phyloP scores from a whole-genome alignment of 2,797 vertebrate genomes.

The Silurus aristotelis region DNA sequence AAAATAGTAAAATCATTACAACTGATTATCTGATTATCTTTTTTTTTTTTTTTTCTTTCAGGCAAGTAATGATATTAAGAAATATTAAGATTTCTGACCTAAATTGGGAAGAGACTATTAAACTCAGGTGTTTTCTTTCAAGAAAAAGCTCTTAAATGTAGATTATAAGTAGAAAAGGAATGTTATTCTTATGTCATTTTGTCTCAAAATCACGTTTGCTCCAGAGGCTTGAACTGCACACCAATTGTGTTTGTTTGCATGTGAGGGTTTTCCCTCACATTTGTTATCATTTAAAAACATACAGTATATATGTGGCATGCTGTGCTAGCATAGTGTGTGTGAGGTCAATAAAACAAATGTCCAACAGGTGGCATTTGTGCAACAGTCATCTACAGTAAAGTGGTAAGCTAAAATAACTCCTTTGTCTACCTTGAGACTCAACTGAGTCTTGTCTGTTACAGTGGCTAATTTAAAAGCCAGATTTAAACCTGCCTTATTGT shows the following conservation, averaged over 20 bases:
- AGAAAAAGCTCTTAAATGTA: not conserved
- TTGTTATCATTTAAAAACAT: slow-evolving; percentile 59
- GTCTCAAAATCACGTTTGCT: not conserved
- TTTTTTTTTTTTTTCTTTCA: not conserved
- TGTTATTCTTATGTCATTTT: slow-evolving; percentile 5
- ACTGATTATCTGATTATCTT: not conserved
- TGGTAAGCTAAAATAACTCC: slow-evolving; percentile 65
- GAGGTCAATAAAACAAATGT: slow-evolving; percentile 45
- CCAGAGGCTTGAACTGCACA: not conserved
- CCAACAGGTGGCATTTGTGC: slow-evolving; percentile 69
- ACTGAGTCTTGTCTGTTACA: slow-evolving; percentile 57
- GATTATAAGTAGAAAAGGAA: slow-evolving; percentile 6
- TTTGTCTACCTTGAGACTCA: slow-evolving; percentile 65
- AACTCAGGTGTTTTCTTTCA: not conserved
- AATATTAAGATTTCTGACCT: slow-evolving; percentile 24
- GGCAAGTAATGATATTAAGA: slow-evolving; percentile 27
- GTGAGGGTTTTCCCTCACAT: slow-evolving; percentile 56
- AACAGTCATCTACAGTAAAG: slow-evolving; percentile 37
- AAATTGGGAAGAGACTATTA: slow-evolving; percentile 12
- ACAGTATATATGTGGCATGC: slow-evolving; percentile 54
- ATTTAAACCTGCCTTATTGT: slow-evolving; percentile 56
- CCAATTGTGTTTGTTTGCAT: slow-evolving; percentile 3
- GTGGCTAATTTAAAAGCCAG: slow-evolving; percentile 25
- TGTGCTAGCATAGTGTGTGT: slow-evolving; percentile 61
- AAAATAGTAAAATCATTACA: slow-evolving; percentile 46